Conservation (phyloP, 2,888 invertebrate species). For the Automeris io region DNA sequence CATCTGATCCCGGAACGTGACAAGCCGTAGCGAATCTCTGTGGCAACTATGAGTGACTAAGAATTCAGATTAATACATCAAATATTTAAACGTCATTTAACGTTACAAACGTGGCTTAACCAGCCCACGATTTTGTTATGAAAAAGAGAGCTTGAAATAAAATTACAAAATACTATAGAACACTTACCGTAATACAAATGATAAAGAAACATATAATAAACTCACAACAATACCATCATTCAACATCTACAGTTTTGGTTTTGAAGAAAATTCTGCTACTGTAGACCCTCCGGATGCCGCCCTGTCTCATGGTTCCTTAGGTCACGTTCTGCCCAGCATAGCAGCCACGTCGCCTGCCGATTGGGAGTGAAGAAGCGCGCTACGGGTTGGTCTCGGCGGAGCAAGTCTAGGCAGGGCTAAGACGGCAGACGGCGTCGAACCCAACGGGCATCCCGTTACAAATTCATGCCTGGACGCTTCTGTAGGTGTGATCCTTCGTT, state of each 20-base stretch:
- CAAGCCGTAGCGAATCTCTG: no score
- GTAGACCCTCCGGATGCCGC: conserved; percentile 24
- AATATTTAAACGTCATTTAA: no score
- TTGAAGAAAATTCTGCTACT: not conserved
- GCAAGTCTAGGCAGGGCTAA: conserved; percentile 61
- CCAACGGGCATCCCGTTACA: conserved; percentile 72
- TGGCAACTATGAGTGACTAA: no score
- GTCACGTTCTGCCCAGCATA: conserved; percentile 81
- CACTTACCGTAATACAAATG: no score
- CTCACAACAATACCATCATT: no score
- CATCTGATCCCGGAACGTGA: no score
- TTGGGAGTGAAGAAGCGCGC: conserved; percentile 78
- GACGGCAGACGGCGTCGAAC: conserved; percentile 61
- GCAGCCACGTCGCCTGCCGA: conserved; percentile 81
- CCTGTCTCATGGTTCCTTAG: conserved; percentile 39
- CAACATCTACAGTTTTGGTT: not conserved
- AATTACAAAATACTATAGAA: no score
- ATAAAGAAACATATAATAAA: no score
- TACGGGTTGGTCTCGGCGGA: conserved; percentile 47
- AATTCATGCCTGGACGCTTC: conserved; percentile 94
- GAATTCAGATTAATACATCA: no score
- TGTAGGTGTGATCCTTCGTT: conserved; percentile 92
- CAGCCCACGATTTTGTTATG: no score
- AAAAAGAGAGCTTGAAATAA: no score
- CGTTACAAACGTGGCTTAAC: no score